These are phyloP conservation scores for Erebia aethiops DNA, from an alignment of 2,888 invertebrate genomes.

Conservation along the genomic window DNA sequence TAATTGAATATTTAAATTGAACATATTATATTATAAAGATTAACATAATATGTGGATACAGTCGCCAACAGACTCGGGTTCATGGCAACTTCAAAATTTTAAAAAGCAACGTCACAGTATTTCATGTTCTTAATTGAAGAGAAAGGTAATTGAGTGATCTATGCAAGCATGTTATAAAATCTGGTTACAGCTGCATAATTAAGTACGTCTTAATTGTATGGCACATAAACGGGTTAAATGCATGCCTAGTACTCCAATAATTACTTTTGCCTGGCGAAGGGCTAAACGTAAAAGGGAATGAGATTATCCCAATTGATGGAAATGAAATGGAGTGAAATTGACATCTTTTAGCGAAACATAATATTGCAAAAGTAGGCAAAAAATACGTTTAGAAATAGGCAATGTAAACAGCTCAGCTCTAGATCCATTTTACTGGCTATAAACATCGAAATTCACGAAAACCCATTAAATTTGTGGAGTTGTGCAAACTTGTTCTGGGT, in stretches of 20 bases:
- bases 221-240: slow-evolving; percentile 28
- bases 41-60: too few species aligned
- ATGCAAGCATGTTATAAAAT: slow-evolving; percentile 34
- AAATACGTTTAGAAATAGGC: too few species aligned
- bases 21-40: too few species aligned
- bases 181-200: slow-evolving; percentile 36
- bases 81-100: not conserved
- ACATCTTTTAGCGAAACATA: not conserved
- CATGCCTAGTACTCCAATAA: slow-evolving; percentile 31
- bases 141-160: slow-evolving; percentile 41
- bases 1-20: too few species aligned
- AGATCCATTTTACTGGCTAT: too few species aligned
- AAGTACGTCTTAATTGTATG: slow-evolving; percentile 31
- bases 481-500: not conserved
- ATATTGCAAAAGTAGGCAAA: not conserved
- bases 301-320: slow-evolving; percentile 20
- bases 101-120: slow-evolving; percentile 15
- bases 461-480: not conserved
- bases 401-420: too few species aligned
- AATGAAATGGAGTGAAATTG: not conserved
- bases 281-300: slow-evolving; percentile 28
- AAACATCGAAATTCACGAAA: too few species aligned
- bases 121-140: slow-evolving; percentile 35
- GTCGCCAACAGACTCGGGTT: not conserved
- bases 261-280: slow-evolving; percentile 1